Base-by-base conservation (phyloP, 2,113 vertebrate genomes). In the Sclerurus mexicanus region DNA sequence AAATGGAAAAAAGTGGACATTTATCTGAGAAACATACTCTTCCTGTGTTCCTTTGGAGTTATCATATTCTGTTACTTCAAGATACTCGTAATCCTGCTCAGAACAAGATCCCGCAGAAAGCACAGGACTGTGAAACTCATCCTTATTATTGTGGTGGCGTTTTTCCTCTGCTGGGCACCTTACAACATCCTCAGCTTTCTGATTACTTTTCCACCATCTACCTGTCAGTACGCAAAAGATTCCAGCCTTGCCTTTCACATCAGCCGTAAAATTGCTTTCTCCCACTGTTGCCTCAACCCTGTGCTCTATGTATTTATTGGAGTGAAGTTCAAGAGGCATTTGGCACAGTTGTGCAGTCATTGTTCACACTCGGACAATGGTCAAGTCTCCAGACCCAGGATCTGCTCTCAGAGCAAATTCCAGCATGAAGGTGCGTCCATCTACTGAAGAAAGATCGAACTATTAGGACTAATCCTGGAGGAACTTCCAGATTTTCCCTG, bases 221-320 rank as follows among this genome's bases (percentile, higher is more conserved):
- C 53, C 3, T 99, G 99, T 31, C 6, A 69, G 7, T 9, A 91
- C 12, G 85, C 17, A 12, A 96, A 90, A n/a, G 68, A 33, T 1
- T 27, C 98, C 31, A 92, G 73, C 9, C 98, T 98, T 2, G 98
- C 97, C 19, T 90, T 98, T 73, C 87, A 98, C 49, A 56, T 99
- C 83, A 98, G 98, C 85, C 98, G 98, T 15, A 87, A 98, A 42
- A 53, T 99, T 24, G 99, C 99, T 37, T 99, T 98, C 94, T 99
- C 98, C 9, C 99, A 99, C 90, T 99, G 99, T 95, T 99, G 98
- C 95, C 98, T 99, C 35, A 99, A 99, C 90, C 99, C 99, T 0
- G 97, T 99, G 75, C 99, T 99, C 94, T 99, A 99, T 3, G 99
- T 99, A 28, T 98, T 99, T 28, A 97, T 99, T 3, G 99, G 99